Percentiles rank a stretch among this genome's conserved stretches.
phyloP scores from a whole-genome alignment of 2,113 vertebrate species.

The Synodontis membranacea region DNA sequence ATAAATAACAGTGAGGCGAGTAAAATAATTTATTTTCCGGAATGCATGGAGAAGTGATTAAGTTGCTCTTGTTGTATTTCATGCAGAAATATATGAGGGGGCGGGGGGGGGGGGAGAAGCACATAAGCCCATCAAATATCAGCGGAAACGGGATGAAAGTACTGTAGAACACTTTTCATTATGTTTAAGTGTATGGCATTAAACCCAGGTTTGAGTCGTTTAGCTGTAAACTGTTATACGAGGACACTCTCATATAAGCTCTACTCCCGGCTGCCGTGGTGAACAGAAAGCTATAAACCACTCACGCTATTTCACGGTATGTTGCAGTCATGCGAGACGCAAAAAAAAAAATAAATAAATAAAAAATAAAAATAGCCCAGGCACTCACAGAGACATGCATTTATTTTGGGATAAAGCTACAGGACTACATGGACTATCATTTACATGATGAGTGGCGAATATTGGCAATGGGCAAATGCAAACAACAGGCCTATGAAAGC shows the following conservation, averaged over 20 bases:
- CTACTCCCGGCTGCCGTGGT: constrained; percentile 6
- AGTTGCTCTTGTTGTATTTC: neutral
- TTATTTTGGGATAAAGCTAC: constrained; percentile 16
- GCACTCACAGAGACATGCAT: neutral
- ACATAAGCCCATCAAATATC: neutral
- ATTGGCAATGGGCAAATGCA: neutral
- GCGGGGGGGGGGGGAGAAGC: too few relatives aligned
- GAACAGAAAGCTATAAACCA: constrained; percentile 30
- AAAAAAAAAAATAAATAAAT: too few relatives aligned
- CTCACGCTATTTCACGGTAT: constrained; percentile 23
- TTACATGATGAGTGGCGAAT: neutral
- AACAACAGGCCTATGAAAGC: neutral
- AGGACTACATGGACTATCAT: neutral
- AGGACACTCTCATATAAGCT: constrained; percentile 17
- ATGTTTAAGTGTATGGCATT: neutral
- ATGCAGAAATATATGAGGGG: neutral
- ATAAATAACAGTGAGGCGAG: neutral
- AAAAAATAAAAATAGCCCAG: constrained; percentile 34
- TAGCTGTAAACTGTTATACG: neutral
- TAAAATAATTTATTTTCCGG: neutral
- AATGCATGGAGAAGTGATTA: neutral
- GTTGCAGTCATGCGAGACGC: constrained; percentile 35
- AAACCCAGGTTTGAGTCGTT: neutral
- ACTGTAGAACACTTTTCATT: constrained; percentile 10
- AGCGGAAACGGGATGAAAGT: too few relatives aligned